Evolutionary conservation across 2,888 invertebrate genomes (phyloP).

Genomic region (Leptopterna dolabrata): DNA sequence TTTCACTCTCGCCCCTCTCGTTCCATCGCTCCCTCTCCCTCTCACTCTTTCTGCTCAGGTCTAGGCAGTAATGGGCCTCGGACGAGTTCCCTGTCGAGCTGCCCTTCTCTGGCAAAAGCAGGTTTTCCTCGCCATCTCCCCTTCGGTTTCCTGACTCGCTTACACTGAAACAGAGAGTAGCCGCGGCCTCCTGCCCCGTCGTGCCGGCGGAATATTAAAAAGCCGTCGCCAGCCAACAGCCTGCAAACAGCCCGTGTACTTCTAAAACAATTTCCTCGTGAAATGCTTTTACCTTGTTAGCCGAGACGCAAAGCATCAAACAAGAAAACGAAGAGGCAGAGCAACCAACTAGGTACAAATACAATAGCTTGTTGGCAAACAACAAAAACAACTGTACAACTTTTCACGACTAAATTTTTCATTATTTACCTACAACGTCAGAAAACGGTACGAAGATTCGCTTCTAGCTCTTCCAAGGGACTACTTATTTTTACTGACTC

Average conservation of each 20-base stretch:
- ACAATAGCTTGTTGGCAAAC: too few species aligned
- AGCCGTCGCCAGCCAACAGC: background rate
- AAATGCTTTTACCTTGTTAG: background rate
- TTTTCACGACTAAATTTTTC: too few species aligned
- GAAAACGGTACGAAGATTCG: too few species aligned
- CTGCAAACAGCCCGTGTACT: background rate
- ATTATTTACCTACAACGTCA: too few species aligned
- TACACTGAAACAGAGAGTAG: conserved; percentile 32
- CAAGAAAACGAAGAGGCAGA: too few species aligned
- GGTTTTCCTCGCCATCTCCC: conserved; percentile 16
- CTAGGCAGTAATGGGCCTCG: background rate
- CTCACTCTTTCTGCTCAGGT: background rate
- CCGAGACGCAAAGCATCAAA: too few species aligned
- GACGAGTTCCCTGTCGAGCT: background rate
- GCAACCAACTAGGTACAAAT: too few species aligned
- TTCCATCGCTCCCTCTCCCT: background rate
- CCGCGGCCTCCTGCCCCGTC: background rate
- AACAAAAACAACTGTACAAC: too few species aligned
- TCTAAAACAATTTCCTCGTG: background rate
- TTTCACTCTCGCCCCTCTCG: background rate
- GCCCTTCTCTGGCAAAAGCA: conserved; percentile 17
- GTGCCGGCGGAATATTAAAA: conserved; percentile 1
- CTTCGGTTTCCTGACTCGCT: background rate
- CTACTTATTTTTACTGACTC: too few species aligned
- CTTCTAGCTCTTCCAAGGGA: too few species aligned